Evolutionary conservation across 2,113 vertebrate genomes (phyloP), one percentile per base, ranked within the genome.

Genomic region (Marcusenius ussheri): DNA sequence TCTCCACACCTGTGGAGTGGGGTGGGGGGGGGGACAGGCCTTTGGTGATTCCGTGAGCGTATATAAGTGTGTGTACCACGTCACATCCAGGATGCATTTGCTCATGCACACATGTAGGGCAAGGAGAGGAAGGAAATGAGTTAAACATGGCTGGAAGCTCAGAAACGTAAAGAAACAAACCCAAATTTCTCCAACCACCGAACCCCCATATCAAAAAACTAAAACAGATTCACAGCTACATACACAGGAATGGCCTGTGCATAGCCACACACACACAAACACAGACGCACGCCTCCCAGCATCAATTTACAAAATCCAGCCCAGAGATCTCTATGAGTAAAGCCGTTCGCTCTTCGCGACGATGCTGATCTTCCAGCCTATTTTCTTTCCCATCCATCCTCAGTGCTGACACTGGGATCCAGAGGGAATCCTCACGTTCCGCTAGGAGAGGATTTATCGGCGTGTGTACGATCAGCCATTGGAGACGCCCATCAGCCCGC

Each of bases 1-100:
- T 96, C 93, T 99, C 97, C 8, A 90, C 95, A 97, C 97, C 98
- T 99, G 96, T 91, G 96, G 5, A 21, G 51, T 53, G 51, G 96
- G 90, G 94, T 58, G 92, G 56, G 58, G 58, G 47, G 47, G 62
- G 15, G 51, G 53, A 53, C n/a, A 56, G 11, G 42, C n/a, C 31
- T 7, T 87, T 10, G 50, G 47, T 1, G 47, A 27, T 8, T 39
- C 15, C 27, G 31, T n/a, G n/a, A 27, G n/a, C n/a, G 2, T n/a
- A 51, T 15, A 21, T 21, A 15, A 45, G 50, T 11, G 7, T 17
- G n/a, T 21, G 31, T 84, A 66, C 51, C 50, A 83, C 27, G 24
- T 11, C 49, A 89, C 5, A 46, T 70, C 27, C 62, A 31, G 3
- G 9, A 70, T 27, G 27, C 17, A 19, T 83, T 45, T 83, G 39